A percentile compares a stretch with the other conserved stretches of the same genome.
Conservation (phyloP, 1,140 invertebrate species). For the Pissodes strobi region DNA sequence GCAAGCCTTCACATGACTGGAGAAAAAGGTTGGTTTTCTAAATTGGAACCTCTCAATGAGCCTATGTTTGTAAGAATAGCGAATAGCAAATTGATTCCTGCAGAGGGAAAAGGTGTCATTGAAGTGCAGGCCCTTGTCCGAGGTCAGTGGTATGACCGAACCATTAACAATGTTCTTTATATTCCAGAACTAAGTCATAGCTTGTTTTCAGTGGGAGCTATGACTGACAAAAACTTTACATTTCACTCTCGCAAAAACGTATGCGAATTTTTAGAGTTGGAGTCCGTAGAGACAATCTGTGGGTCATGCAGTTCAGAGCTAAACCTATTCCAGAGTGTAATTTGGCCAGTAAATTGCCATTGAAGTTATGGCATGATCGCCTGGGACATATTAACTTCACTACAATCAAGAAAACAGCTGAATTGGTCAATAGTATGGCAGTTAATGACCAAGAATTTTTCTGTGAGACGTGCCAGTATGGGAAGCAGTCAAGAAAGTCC, state of each 20-base stretch:
- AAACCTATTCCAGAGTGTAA: constrained; percentile 2
- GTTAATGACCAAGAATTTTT: no score
- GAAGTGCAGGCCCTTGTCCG: constrained; percentile 17
- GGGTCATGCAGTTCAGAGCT: constrained; percentile 17
- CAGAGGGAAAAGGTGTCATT: constrained; percentile 40
- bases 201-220: constrained; percentile 29
- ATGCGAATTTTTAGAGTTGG: constrained; percentile 27
- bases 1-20: constrained; percentile 12
- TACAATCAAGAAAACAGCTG: constrained; percentile 5
- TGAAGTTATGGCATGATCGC: constrained; percentile 52
- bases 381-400: constrained; percentile 54
- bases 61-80: constrained; percentile 30
- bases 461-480: no score
- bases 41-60: not conserved
- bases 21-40: constrained; percentile 4
- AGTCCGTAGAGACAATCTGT: constrained; percentile 11
- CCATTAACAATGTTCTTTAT: constrained; percentile 24
- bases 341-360: not conserved
- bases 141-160: constrained; percentile 19
- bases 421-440: no score
- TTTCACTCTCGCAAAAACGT: constrained; percentile 15
- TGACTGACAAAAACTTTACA: constrained; percentile 28
- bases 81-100: constrained; percentile 36
- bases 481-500: constrained; percentile 14
- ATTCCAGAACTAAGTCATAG: constrained; percentile 13